These are phyloP conservation scores for Orchestes rusci DNA, from an alignment of 2,888 invertebrate species.

Conservation along the genomic window DNA sequence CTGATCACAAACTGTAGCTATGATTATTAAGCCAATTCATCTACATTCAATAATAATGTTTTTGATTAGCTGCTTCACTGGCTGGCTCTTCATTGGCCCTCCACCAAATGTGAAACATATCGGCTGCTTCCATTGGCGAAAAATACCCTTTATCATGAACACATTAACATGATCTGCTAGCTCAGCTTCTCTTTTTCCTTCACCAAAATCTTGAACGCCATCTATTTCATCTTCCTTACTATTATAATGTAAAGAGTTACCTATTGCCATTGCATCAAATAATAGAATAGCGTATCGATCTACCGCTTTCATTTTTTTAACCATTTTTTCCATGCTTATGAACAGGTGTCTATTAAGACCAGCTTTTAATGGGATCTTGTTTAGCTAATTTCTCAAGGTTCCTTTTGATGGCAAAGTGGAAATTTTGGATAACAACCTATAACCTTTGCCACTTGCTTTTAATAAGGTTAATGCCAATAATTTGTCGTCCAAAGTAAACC, in stretches of 20 bases:
- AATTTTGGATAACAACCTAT: neutral
- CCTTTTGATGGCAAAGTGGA: neutral
- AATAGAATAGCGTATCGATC: too few species aligned
- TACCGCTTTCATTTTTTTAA: neutral
- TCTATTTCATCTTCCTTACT: conserved; percentile 2
- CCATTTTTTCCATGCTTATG: neutral
- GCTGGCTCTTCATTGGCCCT: conserved; percentile 2
- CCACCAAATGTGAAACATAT: neutral
- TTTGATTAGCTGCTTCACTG: conserved; percentile 1
- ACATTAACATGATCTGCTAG: conserved; percentile 31
- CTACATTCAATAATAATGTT: too few species aligned
- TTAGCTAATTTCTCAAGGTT: neutral
- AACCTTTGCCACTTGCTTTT: neutral
- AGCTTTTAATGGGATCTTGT: too few species aligned
- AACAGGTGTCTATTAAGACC: too few species aligned
- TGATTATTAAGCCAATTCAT: conserved; percentile 25
- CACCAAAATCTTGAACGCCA: neutral
- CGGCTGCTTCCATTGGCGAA: conserved; percentile 8
- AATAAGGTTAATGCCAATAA: neutral
- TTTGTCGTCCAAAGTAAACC: neutral
- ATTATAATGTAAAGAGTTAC: neutral
- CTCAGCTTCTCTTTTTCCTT: neutral
- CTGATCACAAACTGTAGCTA: conserved; percentile 33
- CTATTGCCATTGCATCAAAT: neutral
- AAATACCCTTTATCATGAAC: conserved; percentile 25